phyloP scores from a whole-genome alignment of 2,797 vertebrate genomes.

The Momotus momota region DNA sequence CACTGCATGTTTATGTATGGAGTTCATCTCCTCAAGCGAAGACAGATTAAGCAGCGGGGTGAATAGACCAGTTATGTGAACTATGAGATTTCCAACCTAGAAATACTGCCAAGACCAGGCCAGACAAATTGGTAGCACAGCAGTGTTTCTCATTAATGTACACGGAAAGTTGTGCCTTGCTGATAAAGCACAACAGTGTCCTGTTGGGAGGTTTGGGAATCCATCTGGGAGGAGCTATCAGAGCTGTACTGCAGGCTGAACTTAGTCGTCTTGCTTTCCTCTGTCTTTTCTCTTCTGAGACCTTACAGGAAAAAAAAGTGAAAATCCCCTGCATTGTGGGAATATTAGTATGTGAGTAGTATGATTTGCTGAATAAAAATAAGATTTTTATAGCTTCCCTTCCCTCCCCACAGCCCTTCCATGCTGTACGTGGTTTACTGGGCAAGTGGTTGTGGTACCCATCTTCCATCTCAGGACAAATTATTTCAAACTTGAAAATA shows the following conservation, averaged over 20 bases:
- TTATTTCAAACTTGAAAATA: conserved; percentile 15
- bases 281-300: neutral
- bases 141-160: conserved; percentile 70
- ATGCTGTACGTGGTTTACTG: conserved; percentile 12
- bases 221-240: conserved; percentile 28
- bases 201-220: conserved; percentile 45
- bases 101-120: conserved; percentile 63
- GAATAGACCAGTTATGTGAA: conserved; percentile 65
- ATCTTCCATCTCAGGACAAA: conserved; percentile 6
- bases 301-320: neutral
- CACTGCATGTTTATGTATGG: conserved; percentile 22
- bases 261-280: neutral
- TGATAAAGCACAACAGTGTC: conserved; percentile 64
- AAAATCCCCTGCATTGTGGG: neutral
- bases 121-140: conserved; percentile 73
- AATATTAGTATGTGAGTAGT: neutral
- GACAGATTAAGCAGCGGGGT: conserved; percentile 68
- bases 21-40: conserved; percentile 71
- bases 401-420: neutral
- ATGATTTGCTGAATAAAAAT: neutral
- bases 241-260: neutral
- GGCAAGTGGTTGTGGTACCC: neutral
- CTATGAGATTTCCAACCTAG: conserved; percentile 54
- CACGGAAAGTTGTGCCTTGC: conserved; percentile 59
- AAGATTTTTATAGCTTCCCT: neutral